A percentile compares a stretch with the other conserved stretches of the same genome.
These are phyloP conservation scores for Siniperca obscura DNA, from an alignment of 2,797 vertebrate species.

Conservation along the genomic window DNA sequence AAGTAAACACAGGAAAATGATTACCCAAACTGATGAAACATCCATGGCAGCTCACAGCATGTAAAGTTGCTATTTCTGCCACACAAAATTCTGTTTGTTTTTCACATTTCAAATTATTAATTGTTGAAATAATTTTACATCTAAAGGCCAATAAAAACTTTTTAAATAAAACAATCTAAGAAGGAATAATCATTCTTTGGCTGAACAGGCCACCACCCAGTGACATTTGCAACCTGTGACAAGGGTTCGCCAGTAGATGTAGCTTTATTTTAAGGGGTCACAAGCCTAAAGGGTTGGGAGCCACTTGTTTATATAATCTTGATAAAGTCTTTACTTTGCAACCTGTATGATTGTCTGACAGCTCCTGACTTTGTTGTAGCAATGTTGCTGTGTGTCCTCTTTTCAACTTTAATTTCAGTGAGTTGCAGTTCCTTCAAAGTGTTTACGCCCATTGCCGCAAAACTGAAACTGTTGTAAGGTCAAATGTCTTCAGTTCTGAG, in stretches of 20 bases:
- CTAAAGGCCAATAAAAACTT: not conserved
- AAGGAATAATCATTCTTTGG: not conserved
- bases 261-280: not conserved
- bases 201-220: not conserved
- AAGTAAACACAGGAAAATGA: not conserved
- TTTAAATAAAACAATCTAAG: not conserved
- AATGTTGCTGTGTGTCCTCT: no score
- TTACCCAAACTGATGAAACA: not conserved
- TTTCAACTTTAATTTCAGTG: no score
- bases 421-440: not conserved
- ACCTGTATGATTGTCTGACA: no score
- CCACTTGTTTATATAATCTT: no score
- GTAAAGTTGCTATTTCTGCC: no score
- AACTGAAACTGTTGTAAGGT: not conserved
- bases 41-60: not conserved
- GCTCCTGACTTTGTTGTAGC: no score
- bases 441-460: not conserved
- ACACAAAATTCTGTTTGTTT: no score
- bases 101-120: no score
- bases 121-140: not conserved
- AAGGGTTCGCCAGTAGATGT: not conserved
- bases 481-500: not conserved
- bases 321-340: not conserved
- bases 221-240: not conserved
- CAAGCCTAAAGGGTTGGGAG: no score